phyloP scores from a whole-genome alignment of 2,888 invertebrate genomes.

The Podotricha telesiphe region DNA sequence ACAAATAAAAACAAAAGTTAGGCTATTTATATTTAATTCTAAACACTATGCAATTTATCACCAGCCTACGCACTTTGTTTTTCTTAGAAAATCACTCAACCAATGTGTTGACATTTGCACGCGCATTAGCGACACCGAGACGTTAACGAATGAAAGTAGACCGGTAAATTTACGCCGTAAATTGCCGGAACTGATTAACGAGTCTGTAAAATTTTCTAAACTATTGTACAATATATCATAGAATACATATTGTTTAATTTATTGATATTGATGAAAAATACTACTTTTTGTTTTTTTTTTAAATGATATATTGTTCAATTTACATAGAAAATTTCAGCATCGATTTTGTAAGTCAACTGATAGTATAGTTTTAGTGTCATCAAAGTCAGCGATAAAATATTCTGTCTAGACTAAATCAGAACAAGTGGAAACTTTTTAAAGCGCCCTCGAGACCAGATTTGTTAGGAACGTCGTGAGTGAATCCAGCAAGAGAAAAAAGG shows the following conservation, averaged over 20 bases:
- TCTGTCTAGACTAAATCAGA: conserved; percentile 67
- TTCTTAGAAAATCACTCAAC: conserved; percentile 25
- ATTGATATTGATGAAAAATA: no score
- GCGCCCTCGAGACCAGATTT: conserved; percentile 73
- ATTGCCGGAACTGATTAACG: conserved; percentile 61
- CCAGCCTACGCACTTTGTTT: conserved; percentile 29
- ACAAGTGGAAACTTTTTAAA: conserved; percentile 64
- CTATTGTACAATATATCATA: conserved; percentile 6
- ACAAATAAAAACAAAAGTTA: neutral
- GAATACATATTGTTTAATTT: no score
- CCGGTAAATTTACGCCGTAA: conserved; percentile 65
- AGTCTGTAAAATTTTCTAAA: conserved; percentile 20
- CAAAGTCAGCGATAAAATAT: conserved; percentile 56
- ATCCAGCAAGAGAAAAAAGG: conserved; percentile 68
- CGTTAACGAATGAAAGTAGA: conserved; percentile 57
- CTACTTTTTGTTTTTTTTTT: no score
- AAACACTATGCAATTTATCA: conserved; percentile 29
- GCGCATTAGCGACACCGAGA: conserved; percentile 58
- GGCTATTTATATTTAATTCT: conserved; percentile 20
- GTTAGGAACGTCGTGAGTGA: conserved; percentile 64
- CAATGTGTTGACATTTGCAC: conserved; percentile 55
- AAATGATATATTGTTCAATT: neutral
- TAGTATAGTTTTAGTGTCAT: conserved; percentile 41
- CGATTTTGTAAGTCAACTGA: conserved; percentile 32
- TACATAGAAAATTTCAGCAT: neutral